These are phyloP conservation scores for Terrapene triunguis DNA, from an alignment of 2,113 vertebrate species.

Conservation along the genomic window DNA sequence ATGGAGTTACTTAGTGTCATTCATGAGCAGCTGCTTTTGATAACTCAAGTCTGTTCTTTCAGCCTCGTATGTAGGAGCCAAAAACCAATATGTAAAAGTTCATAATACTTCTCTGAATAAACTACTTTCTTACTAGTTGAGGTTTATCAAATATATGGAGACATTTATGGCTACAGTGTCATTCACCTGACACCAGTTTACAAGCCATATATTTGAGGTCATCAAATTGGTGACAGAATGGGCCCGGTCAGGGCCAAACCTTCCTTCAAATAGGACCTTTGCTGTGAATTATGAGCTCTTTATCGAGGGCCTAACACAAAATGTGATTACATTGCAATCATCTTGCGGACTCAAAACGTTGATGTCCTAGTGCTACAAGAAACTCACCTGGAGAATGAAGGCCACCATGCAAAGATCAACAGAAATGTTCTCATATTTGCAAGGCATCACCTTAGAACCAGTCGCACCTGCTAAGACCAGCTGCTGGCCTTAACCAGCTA, in stretches of 20 bases:
- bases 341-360: background rate
- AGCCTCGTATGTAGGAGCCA: fast-evolving
- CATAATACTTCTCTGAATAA: background rate
- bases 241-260: background rate
- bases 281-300: background rate
- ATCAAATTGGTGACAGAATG: background rate
- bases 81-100: background rate
- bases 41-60: background rate
- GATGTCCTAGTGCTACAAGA: background rate
- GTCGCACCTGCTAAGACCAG: background rate
- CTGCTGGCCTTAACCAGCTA: background rate
- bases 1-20: background rate
- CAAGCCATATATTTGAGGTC: background rate
- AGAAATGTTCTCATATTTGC: background rate
- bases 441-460: background rate
- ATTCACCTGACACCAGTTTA: background rate
- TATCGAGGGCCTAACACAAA: background rate
- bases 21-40: background rate
- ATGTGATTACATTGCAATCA: background rate
- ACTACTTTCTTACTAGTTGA: background rate
- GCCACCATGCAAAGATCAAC: background rate
- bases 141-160: background rate
- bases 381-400: background rate
- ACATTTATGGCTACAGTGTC: background rate
- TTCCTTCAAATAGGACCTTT: background rate